Evolutionary conservation across 2,888 invertebrate genomes (phyloP), one percentile per base, ranked within the genome.

Genomic region (Drosophila quinaria): DNA sequence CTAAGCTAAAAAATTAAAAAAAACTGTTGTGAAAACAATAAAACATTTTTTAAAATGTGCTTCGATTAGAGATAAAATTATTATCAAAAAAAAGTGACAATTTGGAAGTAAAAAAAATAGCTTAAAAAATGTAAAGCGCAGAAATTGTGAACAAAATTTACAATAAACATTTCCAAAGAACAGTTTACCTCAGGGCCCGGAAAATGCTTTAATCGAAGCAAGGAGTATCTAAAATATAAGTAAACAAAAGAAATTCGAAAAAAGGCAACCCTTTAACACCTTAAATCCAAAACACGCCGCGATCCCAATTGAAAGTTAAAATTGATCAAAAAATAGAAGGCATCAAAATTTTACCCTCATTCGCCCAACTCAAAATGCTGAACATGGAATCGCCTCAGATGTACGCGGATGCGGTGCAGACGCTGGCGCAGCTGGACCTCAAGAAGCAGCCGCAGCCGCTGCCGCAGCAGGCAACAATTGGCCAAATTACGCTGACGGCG

Each of bases 311-410:
- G 68, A 62, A 65, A 70, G 17, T 19, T 17, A 17, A 2, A 55
- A 37, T 19, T n/a, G 4, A 55, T 44, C 41, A 47, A 51, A 44
- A 72, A 8, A 37, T n/a, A n/a, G 35, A 89, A 90, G 63, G 90
- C 75, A 89, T 88, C 87, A 91, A 91, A 70, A 91, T 91, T 91
- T 88, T 91, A 85, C 91, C 91, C 82, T 91, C 91, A 81, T 91
- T 91, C 74, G 68, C 78, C 29, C 89, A 91, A 75, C 79, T 91
- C 71, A 91, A 91, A 87, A 92, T 92, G 92, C 91, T 92, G 83
- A 92, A 91, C 90, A 93, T 93, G 93, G 93, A 93, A 89, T 92
- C 93, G 81, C 93, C 93, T 71, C 93, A 93, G 90, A 93, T 93
- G 93, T 93, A 93, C 90, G 93, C 87, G 84, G 83, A 93, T 77